Evolutionary conservation across 2,797 vertebrate genomes (phyloP), one percentile per base, ranked within the genome.

Genomic region (Myotis myotis): DNA sequence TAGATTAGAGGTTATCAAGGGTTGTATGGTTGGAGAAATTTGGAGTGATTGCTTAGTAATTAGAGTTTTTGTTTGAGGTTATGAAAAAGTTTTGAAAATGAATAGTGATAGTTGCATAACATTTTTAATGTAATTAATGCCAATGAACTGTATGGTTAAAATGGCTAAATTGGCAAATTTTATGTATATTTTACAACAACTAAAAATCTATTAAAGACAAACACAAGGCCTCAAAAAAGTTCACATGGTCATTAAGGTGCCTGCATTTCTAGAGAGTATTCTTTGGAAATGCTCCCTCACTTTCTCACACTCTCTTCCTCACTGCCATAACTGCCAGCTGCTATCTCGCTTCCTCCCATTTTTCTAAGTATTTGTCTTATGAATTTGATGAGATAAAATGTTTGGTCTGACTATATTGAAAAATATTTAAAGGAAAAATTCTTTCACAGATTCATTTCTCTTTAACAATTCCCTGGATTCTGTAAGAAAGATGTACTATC

Each of bases 321-420:
- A 55, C 53, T 55, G 53, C 22, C 22, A 55, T 55, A 22, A 22
- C 53, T 55, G 22, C 22, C 1, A 3, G 53, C 53, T 2, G 8
- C 51, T 19, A 53, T 53, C 19, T 53, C 51, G 2, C 19, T 20
- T 20, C 51, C 51, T 53, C 44, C 92, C 38, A 5, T 70, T 96
- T 96, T 94, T 95, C 66, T 49, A 89, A 87, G 33, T 89, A 57
- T 96, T 94, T 96, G 33, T 82, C 36, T 82, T 91, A n/a, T 57
- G 11, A 93, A 72, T 96, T 97, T 96, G 44, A 16, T 93, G 8
- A 93, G 83, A 53, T 51, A 94, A 95, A 96, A 92, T 78, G 11
- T 96, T 96, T 93, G 72, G 74, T 70, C 22, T 91, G 33, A 92
- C 47, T 88, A 90, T 79, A 81, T 7, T 84, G 28, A 91, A 95